Evolutionary conservation across 1,140 invertebrate genomes (phyloP).

Genomic region (Leptopilina clavipes): DNA sequence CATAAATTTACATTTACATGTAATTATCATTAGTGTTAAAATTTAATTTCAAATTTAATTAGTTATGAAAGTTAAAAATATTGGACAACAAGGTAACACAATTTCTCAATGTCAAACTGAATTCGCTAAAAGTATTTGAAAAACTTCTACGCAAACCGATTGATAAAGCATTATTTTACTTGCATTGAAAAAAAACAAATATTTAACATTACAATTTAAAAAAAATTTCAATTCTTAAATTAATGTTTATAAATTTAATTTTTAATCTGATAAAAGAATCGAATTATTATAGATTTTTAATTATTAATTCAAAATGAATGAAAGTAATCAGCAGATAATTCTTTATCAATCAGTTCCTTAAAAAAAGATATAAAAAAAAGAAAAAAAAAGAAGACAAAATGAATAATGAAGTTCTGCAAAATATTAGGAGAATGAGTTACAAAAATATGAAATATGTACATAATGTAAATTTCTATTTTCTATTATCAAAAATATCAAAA

Average conservation of each 20-base stretch:
- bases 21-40: too few relatives aligned
- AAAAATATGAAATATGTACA: conserved; percentile 31
- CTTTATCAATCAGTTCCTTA: not conserved
- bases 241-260: too few relatives aligned
- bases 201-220: not conserved
- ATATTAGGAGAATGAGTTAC: conserved; percentile 30
- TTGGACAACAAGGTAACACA: not conserved
- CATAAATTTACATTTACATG: too few relatives aligned
- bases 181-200: not conserved
- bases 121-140: conserved; percentile 20
- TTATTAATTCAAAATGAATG: too few relatives aligned
- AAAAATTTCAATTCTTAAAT: too few relatives aligned
- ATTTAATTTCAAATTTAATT: too few relatives aligned
- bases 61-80: too few relatives aligned
- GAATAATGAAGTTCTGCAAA: conserved; percentile 11
- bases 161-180: conserved; percentile 13
- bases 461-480: conserved; percentile 26
- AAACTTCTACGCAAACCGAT: conserved; percentile 40
- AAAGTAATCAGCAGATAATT: not conserved
- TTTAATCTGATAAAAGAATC: too few relatives aligned
- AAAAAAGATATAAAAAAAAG: not conserved
- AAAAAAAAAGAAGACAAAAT: not conserved
- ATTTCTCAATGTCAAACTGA: not conserved
- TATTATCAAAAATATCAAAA: conserved; percentile 25
- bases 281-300: too few relatives aligned